Percentiles rank a stretch among this genome's conserved stretches.
phyloP scores from a whole-genome alignment of 2,797 vertebrate genomes.

The Sebastes cheni region DNA sequence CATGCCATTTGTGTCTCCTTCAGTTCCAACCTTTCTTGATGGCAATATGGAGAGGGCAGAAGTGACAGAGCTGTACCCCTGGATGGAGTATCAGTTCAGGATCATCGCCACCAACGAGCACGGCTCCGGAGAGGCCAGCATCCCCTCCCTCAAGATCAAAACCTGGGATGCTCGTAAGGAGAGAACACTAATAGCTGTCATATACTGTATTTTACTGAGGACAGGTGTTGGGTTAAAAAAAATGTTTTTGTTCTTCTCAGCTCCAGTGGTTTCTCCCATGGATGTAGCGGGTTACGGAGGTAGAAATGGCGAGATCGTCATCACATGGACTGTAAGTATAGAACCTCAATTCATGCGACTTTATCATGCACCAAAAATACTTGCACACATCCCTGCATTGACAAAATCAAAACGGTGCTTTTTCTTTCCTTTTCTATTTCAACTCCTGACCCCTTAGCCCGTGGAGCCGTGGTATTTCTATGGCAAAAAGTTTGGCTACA shows the following conservation, averaged over 20 bases:
- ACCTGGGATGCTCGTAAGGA: conserved; percentile 92
- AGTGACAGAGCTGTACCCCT: conserved; percentile 91
- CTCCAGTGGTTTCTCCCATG: conserved; percentile 91
- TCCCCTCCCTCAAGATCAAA: conserved; percentile 92
- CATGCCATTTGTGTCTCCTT: conserved; percentile 1
- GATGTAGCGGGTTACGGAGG: conserved; percentile 92
- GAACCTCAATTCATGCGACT: neutral
- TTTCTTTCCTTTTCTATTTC: neutral
- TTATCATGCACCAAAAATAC: neutral
- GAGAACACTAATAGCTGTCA: neutral
- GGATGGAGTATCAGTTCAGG: conserved; percentile 98
- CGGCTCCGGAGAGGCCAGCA: conserved; percentile 92
- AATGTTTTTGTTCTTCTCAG: conserved; percentile 65
- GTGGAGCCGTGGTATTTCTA: conserved; percentile 93
- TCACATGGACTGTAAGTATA: conserved; percentile 92
- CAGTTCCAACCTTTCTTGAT: conserved; percentile 90
- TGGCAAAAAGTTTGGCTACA: conserved; percentile 95
- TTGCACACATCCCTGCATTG: neutral
- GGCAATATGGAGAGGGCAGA: conserved; percentile 87
- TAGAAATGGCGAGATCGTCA: conserved; percentile 91
- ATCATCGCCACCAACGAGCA: conserved; percentile 92
- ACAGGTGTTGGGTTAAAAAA: neutral
- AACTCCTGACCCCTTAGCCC: conserved; percentile 77
- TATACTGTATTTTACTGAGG: neutral
- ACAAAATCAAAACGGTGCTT: neutral